Conservation (phyloP, 92 coral and sea anemone species). For the Diadumene lineata region DNA sequence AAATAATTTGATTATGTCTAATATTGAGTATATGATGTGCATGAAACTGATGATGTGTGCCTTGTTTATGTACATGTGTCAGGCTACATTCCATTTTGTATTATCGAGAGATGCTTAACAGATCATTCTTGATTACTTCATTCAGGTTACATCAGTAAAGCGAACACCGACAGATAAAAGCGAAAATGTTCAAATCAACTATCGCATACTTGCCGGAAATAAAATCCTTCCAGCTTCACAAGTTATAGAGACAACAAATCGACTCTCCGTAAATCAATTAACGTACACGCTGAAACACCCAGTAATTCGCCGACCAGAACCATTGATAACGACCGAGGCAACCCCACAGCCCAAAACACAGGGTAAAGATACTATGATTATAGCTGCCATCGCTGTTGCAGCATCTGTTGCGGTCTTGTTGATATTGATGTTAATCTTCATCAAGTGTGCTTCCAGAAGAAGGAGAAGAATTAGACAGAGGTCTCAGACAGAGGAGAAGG, state of each 20-base stretch:
- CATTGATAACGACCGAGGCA: conserved; percentile 6
- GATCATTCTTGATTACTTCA: too few relatives aligned
- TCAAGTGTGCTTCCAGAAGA: conserved; percentile 38
- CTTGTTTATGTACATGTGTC: too few relatives aligned
- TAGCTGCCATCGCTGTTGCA: conserved; percentile 54
- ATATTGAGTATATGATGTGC: too few relatives aligned
- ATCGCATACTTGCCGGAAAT: conserved; percentile 47
- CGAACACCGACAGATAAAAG: conserved; percentile 52
- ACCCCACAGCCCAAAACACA: conserved; percentile 4
- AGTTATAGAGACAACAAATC: conserved; percentile 40
- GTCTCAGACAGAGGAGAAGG: conserved; percentile 17
- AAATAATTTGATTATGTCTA: too few relatives aligned
- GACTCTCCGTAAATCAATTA: conserved; percentile 43
- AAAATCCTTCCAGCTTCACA: conserved; percentile 45
- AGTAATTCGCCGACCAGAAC: conserved; percentile 35
- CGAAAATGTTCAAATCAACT: conserved; percentile 48
- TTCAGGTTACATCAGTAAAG: conserved; percentile 42
- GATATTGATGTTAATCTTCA: conserved; percentile 32
- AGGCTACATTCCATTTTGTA: too few relatives aligned
- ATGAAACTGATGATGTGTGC: too few relatives aligned
- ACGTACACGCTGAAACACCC: conserved; percentile 20
- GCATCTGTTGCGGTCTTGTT: conserved; percentile 38
- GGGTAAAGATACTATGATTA: not conserved
- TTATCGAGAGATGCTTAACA: too few relatives aligned
- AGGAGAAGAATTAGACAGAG: conserved; percentile 44